phyloP scores from a whole-genome alignment of 2,797 vertebrate species.

The Limosa lapponica region DNA sequence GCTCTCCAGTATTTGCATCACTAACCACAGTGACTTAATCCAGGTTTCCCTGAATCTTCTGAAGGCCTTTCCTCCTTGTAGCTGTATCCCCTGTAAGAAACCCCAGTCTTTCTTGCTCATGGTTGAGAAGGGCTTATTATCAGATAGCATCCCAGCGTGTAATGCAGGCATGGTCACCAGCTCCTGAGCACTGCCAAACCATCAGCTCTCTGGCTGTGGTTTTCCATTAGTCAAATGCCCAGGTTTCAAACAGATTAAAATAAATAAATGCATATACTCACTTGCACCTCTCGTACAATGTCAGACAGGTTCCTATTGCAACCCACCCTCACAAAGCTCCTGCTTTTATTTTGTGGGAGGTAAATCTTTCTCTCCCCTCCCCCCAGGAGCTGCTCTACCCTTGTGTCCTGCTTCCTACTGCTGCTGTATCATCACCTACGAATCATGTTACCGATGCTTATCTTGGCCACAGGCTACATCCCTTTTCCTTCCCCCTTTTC shows the following conservation, averaged over 20 bases:
- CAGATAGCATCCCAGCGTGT: background rate
- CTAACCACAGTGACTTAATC: background rate
- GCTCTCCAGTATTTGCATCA: background rate
- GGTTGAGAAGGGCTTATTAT: background rate
- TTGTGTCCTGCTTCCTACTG: background rate
- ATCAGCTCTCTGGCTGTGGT: background rate
- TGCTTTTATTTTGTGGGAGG: background rate
- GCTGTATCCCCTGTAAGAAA: background rate
- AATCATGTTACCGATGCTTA: background rate
- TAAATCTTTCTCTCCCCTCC: background rate
- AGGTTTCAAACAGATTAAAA: background rate
- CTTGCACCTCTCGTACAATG: background rate
- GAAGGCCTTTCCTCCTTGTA: background rate
- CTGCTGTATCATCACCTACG: background rate
- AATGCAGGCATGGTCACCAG: background rate
- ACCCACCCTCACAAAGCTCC: background rate
- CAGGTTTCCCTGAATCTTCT: background rate
- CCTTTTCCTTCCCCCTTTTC: background rate
- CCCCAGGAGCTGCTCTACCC: background rate
- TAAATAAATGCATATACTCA: background rate
- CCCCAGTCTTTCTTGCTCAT: background rate
- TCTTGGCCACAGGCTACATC: background rate
- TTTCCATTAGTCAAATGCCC: background rate
- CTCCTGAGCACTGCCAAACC: background rate
- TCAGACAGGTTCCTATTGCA: background rate